Evolutionary conservation across 1,140 invertebrate species (phyloP), one percentile per base, ranked within the genome.

Genomic region (Pogonomyrmex barbatus): DNA sequence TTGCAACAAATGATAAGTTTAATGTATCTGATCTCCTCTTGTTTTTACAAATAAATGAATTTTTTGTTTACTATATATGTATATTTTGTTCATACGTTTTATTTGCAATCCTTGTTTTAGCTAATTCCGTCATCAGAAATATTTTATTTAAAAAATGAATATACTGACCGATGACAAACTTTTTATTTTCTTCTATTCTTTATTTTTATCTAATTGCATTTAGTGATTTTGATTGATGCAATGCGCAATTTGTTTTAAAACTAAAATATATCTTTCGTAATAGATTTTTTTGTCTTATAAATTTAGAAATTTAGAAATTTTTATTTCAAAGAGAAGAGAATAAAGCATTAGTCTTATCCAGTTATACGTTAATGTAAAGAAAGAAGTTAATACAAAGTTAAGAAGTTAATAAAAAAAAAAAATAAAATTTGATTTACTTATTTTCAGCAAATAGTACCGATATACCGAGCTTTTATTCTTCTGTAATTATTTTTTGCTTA

Each of bases 1-100:
- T 56, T 39, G 12, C 1, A 2, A 50, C 14, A 1, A 24, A 54
- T 12, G 10, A 5, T n/a, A 12, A 73, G 50, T n/a, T 33, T 54
- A 33, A 54, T 36, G 54, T 36, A 10, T 14, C 36, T 33, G 24
- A 33, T 54, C 14, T 42, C n/a, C 6, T 42, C 8, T 73, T 14
- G 33, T 50, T 36, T 56, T 56, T 56, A 1, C 56, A 73, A 73
- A 73, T 39, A 56, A 54, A 73, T 42, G 4, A 42, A 42, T 67
- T 1, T 67, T 67, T 67, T 45, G 1, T 12, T 42, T 45, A 67
- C 4, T 3, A 0, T 65, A 65, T n/a, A 65, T n/a, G 63, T 4
- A n/a, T 6, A 42, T 45, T 39, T 65, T 4, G 10, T 4, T 60
- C 39, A 39, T 14, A 1, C n/a, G 14, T 42, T 65, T 65, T 14